phyloP scores from a whole-genome alignment of 1,140 invertebrate genomes.

The Bombus haemorrhoidalis region DNA sequence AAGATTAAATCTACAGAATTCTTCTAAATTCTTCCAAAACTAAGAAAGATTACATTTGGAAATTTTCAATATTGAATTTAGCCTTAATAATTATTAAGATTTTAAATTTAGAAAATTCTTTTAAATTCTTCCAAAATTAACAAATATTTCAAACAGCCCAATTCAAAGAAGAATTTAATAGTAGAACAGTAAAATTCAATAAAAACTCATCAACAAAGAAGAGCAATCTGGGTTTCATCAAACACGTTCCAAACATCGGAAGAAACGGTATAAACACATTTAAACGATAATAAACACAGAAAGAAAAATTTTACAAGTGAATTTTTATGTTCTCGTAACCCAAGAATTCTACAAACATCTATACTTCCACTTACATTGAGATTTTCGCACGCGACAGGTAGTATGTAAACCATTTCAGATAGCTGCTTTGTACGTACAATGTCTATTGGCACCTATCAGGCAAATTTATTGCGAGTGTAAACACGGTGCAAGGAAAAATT shows the following conservation, averaged over 20 bases:
- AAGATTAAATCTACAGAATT: no score
- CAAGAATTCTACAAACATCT: background rate
- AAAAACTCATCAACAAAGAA: no score
- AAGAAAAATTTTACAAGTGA: background rate
- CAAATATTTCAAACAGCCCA: no score
- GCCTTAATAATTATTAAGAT: background rate
- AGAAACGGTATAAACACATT: background rate
- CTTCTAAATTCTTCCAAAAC: background rate
- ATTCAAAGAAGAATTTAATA: no score
- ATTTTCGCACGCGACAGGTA: conserved; percentile 5
- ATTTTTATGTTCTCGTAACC: background rate
- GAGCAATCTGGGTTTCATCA: no score
- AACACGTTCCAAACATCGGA: no score
- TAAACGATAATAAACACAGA: background rate
- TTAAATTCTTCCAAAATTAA: no score
- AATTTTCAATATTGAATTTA: background rate
- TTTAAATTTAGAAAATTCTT: no score
- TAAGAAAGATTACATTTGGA: background rate
- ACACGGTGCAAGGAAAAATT: background rate
- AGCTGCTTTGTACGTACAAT: no score
- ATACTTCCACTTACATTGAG: background rate
- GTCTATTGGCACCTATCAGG: background rate
- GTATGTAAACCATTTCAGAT: background rate
- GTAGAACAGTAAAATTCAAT: no score
- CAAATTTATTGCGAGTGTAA: background rate